Conservation (phyloP, 1,140 invertebrate genomes). For the Cotesia vestalis region DNA sequence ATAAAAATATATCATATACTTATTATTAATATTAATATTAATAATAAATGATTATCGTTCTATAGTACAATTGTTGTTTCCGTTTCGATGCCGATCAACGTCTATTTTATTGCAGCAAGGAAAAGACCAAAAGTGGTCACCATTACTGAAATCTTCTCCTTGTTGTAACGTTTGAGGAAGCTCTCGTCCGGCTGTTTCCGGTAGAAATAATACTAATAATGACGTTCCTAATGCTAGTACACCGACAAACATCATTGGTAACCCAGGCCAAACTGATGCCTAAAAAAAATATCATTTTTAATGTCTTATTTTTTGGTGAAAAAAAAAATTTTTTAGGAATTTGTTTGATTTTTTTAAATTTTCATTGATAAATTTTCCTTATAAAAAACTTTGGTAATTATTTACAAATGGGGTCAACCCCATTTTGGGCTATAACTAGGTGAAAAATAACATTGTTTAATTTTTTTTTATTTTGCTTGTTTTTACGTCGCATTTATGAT, state of each 20-base stretch:
- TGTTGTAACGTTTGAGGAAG: slow-evolving; percentile 77
- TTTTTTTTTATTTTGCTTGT: no score
- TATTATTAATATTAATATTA: neutral
- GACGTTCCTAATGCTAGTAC: slow-evolving; percentile 68
- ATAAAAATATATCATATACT: neutral
- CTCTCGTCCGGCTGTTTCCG: slow-evolving; percentile 76
- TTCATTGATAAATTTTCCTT: no score
- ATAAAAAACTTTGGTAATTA: no score
- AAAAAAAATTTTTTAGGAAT: no score
- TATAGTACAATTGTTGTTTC: slow-evolving; percentile 32
- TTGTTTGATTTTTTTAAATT: no score
- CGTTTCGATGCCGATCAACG: slow-evolving; percentile 21
- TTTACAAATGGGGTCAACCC: no score
- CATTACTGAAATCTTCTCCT: slow-evolving; percentile 74
- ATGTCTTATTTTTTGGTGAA: no score
- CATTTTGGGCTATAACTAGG: no score
- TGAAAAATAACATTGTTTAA: no score
- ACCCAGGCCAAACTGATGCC: slow-evolving; percentile 67
- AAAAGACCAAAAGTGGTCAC: slow-evolving; percentile 69
- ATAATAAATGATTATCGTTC: slow-evolving; percentile 2
- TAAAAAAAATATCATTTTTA: slow-evolving; percentile 47
- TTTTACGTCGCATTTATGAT: no score
- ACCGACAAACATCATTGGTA: slow-evolving; percentile 68
- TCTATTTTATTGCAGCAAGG: slow-evolving; percentile 53
- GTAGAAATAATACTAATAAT: slow-evolving; percentile 70